Evolutionary conservation across 1,140 invertebrate species (phyloP).

Genomic region (Lordiphosa mommai): DNA sequence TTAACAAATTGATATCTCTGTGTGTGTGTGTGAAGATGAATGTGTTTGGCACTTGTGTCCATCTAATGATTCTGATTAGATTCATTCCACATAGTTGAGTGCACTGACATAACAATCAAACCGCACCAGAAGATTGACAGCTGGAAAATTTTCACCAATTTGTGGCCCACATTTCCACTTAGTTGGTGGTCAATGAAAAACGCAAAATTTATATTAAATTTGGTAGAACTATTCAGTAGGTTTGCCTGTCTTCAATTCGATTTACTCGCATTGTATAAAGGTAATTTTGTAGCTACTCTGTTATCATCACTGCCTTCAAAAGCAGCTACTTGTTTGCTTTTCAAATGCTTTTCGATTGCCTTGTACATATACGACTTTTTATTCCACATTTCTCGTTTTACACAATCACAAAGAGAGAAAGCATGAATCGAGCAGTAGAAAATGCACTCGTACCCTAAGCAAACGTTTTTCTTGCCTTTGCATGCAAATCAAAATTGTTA

Average conservation of each 20-base stretch:
- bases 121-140: neutral
- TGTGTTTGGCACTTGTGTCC: neutral
- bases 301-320: conserved; percentile 1
- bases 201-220: no score
- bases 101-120: neutral
- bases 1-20: neutral
- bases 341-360: conserved; percentile 8
- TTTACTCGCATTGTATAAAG: neutral
- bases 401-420: no score
- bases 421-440: no score
- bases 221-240: no score
- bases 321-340: neutral
- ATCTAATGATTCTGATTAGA: conserved; percentile 4
- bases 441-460: no score
- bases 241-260: no score
- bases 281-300: neutral
- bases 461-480: neutral
- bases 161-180: no score
- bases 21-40: neutral
- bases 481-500: conserved; percentile 8
- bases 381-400: no score
- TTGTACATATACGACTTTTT: neutral
- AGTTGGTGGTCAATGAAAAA: no score
- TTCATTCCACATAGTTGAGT: conserved; percentile 2
- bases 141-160: neutral